A percentile compares a stretch with the other conserved stretches of the same genome.
Evolutionary conservation across 2,888 invertebrate species (phyloP).

Genomic region (Brenthis daphne): DNA sequence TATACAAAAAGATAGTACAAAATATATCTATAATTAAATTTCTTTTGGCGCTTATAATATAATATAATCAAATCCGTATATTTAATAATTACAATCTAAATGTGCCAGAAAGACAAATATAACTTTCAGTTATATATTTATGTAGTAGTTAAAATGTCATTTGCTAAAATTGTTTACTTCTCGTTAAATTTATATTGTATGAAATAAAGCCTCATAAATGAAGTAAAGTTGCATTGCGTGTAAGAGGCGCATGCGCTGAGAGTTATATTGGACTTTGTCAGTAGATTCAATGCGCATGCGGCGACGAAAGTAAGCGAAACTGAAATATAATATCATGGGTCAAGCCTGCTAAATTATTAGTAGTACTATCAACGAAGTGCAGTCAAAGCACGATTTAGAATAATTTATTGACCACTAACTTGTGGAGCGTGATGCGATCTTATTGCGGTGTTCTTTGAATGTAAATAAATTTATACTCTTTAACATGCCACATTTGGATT

Average conservation of each 20-base stretch:
- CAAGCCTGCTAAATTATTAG: slow-evolving; percentile 29
- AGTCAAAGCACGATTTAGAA: slow-evolving; percentile 38
- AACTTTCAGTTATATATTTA: no score
- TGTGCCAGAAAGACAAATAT: no score
- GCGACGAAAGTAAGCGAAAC: slow-evolving; percentile 22
- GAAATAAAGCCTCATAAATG: no score
- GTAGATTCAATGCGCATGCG: slow-evolving; percentile 1
- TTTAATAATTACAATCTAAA: no score
- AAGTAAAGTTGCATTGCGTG: no score
- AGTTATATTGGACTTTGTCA: not conserved
- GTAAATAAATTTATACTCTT: slow-evolving; percentile 36
- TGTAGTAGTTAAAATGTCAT: no score
- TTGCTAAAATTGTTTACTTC: no score
- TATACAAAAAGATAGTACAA: no score
- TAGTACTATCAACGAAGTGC: slow-evolving; percentile 32
- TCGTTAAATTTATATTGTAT: no score
- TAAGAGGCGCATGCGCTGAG: not conserved
- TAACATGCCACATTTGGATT: slow-evolving; percentile 27
- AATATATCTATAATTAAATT: no score
- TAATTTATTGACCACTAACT: slow-evolving; percentile 39
- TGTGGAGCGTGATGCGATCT: slow-evolving; percentile 37
- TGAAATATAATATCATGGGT: slow-evolving; percentile 30
- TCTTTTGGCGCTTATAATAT: no score
- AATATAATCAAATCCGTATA: no score
- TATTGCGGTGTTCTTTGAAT: slow-evolving; percentile 40